Conservation (phyloP, 2,797 vertebrate genomes). For the Typhlichthys subterraneus region DNA sequence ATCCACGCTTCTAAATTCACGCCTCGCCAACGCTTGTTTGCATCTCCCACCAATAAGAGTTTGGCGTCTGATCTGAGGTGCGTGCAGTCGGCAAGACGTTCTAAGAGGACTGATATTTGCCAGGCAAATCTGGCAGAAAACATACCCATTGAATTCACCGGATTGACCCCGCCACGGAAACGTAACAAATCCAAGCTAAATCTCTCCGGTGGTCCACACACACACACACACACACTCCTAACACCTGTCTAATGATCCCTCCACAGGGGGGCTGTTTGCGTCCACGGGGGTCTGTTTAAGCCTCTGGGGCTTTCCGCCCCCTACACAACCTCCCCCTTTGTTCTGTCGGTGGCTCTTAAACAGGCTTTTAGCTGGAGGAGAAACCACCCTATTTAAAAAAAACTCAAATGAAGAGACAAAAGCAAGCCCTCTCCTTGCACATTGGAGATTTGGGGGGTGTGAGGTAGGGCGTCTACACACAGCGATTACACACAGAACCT, state of each 20-base stretch:
- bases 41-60: too few relatives aligned
- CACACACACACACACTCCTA: constrained; percentile 12
- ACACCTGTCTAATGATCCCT: constrained; percentile 18
- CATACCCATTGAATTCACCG: constrained; percentile 1
- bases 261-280: constrained; percentile 49
- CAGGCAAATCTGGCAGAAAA: too few relatives aligned
- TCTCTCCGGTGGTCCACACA: constrained; percentile 56
- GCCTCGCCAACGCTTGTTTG: too few relatives aligned
- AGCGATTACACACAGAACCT: constrained; percentile 68
- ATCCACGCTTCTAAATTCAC: too few relatives aligned
- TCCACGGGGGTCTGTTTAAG: constrained; percentile 43
- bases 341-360: constrained; percentile 55
- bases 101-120: too few relatives aligned
- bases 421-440: constrained; percentile 46
- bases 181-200: constrained; percentile 32
- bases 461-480: constrained; percentile 31
- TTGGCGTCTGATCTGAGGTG: too few relatives aligned
- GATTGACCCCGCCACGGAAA: constrained; percentile 21
- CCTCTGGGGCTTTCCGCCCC: constrained; percentile 38
- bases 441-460: constrained; percentile 31
- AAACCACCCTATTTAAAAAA: constrained; percentile 62
- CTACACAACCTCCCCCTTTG: constrained; percentile 14
- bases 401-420: constrained; percentile 65
- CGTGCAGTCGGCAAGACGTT: too few relatives aligned
- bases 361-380: constrained; percentile 58